phyloP scores from a whole-genome alignment of 2,888 invertebrate species.

The Euplagia quadripunctaria region DNA sequence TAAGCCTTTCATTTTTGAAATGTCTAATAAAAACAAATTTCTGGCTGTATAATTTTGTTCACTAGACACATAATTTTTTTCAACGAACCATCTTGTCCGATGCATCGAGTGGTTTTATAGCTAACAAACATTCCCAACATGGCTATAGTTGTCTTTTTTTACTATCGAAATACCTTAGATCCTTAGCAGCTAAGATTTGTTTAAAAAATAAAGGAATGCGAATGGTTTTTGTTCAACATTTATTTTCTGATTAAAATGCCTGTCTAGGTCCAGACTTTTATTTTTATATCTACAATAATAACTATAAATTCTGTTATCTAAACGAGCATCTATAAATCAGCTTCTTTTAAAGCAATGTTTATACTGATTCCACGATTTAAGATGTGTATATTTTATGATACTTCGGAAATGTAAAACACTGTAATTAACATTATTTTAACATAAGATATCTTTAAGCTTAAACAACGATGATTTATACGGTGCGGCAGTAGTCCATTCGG shows the following conservation, averaged over 20 bases:
- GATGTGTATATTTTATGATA: neutral
- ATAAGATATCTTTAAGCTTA: neutral
- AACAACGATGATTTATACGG: neutral
- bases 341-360: neutral
- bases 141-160: neutral
- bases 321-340: neutral
- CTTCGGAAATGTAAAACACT: neutral
- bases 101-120: neutral
- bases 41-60: neutral
- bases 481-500: neutral
- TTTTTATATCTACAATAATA: neutral
- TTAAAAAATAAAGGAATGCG: neutral
- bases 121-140: neutral
- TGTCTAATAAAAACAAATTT: neutral
- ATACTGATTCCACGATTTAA: neutral
- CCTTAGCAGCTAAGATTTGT: no score
- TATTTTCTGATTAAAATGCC: neutral
- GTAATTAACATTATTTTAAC: neutral
- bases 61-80: neutral
- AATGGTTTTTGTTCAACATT: neutral
- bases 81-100: neutral
- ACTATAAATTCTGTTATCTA: neutral
- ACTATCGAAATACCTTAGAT: neutral
- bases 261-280: neutral
- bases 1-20: neutral